Evolutionary conservation across 2,888 invertebrate genomes (phyloP), one percentile per base, ranked within the genome.

Genomic region (Apamea epomidion): DNA sequence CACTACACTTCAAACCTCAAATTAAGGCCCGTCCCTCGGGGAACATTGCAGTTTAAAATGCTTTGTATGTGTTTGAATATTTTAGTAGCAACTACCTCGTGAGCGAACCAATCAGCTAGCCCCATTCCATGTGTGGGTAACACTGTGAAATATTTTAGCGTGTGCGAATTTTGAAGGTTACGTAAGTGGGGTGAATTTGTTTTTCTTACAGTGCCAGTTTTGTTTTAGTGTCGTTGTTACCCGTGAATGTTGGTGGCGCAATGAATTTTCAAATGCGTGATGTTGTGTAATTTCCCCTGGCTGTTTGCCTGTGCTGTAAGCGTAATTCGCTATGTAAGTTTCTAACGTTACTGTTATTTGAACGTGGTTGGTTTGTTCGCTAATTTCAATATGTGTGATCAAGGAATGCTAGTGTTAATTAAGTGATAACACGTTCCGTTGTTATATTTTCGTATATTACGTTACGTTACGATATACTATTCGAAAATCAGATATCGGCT

Each of bases 11-110:
- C 85, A 82, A 88, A 85, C 88, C 88, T 84, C 86, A 90, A 91
- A 92, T 91, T 91, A 88, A 88, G 85, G 83, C 80, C 78, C 76
- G 78, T 89, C 91, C 85, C 89, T 64, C 67, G 84, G 87, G 87
- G 51, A 82, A 83, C 86, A 87, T 89, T 86, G 86, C 83, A 83
- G 87, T 89, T 89, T 89, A 89, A 87, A 89, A 88, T 88, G 81
- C 78, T 88, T 89, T 89, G 90, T 90, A 82, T 89, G 83, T 78
- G 77, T 87, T 80, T 91, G 86, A 91, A 92, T 92, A 92, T 91
- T 91, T 91, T 85, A 91, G 87, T 77, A 84, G 80, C 82, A 81
- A 88, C 86, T 87, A 87, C 87, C 81, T 83, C 69, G 81, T 80
- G 82, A 82, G 73, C 72, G 78, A 73, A 82, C 91, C 90, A 91